Conservation (phyloP, 1,140 invertebrate genomes). For the Nasonia vitripennis region DNA sequence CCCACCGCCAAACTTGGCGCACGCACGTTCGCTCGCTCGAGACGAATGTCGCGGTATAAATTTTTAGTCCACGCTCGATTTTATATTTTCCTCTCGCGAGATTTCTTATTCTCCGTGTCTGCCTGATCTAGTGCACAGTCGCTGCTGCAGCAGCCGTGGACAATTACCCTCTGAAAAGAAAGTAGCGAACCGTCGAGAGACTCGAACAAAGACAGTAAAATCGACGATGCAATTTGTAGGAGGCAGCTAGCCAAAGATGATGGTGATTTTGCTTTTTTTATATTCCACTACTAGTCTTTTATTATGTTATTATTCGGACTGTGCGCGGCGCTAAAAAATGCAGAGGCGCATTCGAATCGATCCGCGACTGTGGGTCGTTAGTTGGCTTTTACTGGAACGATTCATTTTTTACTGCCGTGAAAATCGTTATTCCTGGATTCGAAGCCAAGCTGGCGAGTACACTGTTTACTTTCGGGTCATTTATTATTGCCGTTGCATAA, state of each 20-base stretch:
- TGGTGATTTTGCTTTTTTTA: neutral
- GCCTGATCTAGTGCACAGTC: neutral
- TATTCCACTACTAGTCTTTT: neutral
- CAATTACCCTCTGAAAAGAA: constrained; percentile 34
- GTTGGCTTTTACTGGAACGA: neutral
- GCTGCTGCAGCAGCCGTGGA: constrained; percentile 43
- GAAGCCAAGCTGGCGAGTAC: neutral
- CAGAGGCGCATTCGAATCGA: neutral
- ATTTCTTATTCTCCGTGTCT: neutral
- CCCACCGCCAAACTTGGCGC: neutral
- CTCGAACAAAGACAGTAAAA: constrained; percentile 32
- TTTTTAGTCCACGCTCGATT: constrained; percentile 49
- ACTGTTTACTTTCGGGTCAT: neutral
- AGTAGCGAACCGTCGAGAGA: neutral
- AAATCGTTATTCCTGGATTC: neutral
- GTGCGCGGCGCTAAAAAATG: neutral
- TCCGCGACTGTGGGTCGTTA: neutral
- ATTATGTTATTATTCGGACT: neutral
- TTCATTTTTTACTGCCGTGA: neutral
- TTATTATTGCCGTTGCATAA: neutral
- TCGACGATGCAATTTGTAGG: constrained; percentile 13
- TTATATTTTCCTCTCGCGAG: constrained; percentile 8
- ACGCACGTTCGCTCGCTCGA: constrained; percentile 25
- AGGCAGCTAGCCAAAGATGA: neutral
- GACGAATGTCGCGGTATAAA: constrained; percentile 39